Conservation (phyloP, 2,113 vertebrate genomes). For the Lethenteron camtschaticum region DNA sequence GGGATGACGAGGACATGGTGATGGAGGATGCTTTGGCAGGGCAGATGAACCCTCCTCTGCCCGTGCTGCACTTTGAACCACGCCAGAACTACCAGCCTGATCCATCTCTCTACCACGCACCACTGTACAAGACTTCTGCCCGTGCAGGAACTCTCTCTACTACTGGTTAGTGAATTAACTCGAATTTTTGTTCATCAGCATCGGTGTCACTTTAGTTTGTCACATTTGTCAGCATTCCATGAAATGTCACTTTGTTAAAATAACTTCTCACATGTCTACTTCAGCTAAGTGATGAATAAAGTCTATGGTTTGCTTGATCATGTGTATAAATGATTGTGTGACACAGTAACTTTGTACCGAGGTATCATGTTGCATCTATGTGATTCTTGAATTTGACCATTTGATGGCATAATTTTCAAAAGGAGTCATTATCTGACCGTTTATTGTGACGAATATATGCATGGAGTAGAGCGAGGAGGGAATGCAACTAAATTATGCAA, state of each 20-base stretch:
- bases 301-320: no score
- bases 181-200: no score
- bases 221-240: no score
- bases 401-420: not conserved
- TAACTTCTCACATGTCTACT: no score
- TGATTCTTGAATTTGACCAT: no score
- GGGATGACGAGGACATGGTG: constrained; percentile 29
- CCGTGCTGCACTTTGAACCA: constrained; percentile 38
- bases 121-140: constrained; percentile 39
- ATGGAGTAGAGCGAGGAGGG: not conserved
- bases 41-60: constrained; percentile 33
- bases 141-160: constrained; percentile 38
- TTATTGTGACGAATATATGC: not conserved
- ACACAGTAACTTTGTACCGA: no score
- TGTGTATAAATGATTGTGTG: no score
- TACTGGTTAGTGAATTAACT: constrained; percentile 21
- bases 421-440: not conserved
- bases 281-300: no score
- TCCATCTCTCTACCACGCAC: constrained; percentile 25
- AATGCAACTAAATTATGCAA: no score
- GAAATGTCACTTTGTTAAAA: no score
- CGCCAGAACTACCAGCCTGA: constrained; percentile 27
- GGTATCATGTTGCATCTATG: no score
- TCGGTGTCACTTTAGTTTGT: no score
- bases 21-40: constrained; percentile 27